Conservation (phyloP, 2,797 vertebrate species). For the Tapirus indicus region DNA sequence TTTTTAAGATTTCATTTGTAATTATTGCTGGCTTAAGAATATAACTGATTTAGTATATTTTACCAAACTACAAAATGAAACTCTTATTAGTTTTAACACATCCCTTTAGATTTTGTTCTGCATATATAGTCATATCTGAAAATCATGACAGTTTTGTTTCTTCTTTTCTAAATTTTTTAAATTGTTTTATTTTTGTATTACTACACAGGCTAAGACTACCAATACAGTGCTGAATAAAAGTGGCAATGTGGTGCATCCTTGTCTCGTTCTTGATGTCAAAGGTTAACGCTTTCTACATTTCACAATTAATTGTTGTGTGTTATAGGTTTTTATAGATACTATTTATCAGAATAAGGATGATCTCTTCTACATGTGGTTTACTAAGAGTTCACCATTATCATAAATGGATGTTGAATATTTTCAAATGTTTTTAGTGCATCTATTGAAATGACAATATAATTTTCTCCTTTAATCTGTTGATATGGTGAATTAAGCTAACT, state of each 20-base stretch:
- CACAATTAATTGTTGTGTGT: background rate
- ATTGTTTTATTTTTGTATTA: background rate
- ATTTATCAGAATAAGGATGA: background rate
- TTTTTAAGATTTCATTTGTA: background rate
- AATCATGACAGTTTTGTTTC: background rate
- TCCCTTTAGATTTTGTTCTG: background rate
- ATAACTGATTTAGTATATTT: background rate
- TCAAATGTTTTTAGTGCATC: background rate
- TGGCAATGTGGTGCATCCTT: background rate
- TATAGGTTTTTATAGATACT: background rate
- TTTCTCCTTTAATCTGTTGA: background rate
- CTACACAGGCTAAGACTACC: background rate
- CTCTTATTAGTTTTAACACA: background rate
- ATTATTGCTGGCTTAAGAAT: background rate
- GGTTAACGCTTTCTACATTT: background rate
- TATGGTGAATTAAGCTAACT: background rate
- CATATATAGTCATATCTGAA: background rate
- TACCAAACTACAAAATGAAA: background rate
- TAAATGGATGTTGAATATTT: slow-evolving; percentile 19
- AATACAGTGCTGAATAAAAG: background rate
- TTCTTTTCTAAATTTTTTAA: background rate
- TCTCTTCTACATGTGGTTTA: background rate
- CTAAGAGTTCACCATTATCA: background rate
- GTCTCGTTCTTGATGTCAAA: background rate
- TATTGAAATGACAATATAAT: background rate